Evolutionary conservation across 2,797 vertebrate species (phyloP).

Genomic region (Girardinus metallicus): DNA sequence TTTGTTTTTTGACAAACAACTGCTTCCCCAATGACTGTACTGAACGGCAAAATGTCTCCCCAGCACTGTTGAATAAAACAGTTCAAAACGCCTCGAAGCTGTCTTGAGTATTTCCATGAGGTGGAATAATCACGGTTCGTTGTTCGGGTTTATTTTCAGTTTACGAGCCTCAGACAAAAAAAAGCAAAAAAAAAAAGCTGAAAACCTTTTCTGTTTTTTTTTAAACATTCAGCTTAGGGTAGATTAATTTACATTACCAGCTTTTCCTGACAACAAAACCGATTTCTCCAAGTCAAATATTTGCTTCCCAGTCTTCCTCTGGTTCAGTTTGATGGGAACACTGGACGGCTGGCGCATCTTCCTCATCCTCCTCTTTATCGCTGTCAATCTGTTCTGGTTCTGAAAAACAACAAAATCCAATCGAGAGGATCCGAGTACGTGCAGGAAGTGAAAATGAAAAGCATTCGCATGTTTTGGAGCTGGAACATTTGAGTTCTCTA

Average conservation of each 20-base stretch:
- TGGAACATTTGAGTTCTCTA: not conserved
- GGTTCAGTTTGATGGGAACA: constrained; percentile 15
- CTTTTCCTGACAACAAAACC: constrained; percentile 17
- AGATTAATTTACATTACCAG: constrained; percentile 13
- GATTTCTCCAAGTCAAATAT: constrained; percentile 38
- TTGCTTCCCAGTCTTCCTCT: constrained; percentile 74
- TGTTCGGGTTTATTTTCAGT: not conserved
- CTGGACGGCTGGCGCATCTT: constrained; percentile 22
- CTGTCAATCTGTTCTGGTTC: constrained; percentile 16
- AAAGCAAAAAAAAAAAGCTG: not conserved
- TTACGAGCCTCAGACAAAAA: not conserved
- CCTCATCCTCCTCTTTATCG: constrained; percentile 50
- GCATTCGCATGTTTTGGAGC: not conserved
- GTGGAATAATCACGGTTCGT: constrained; percentile 3
- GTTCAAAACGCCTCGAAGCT: constrained; percentile 30
- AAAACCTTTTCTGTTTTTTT: not conserved
- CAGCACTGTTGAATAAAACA: constrained; percentile 80
- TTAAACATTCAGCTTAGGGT: not conserved
- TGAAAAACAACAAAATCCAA: constrained; percentile 22
- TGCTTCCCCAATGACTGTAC: constrained; percentile 72
- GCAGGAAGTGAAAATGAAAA: not conserved
- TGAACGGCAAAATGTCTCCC: constrained; percentile 74
- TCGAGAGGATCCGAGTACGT: not conserved
- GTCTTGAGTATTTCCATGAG: not conserved
- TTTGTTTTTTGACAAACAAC: constrained; percentile 55